These are phyloP conservation scores for Helostoma temminkii DNA, from an alignment of 2,797 vertebrate species.

Conservation along the genomic window DNA sequence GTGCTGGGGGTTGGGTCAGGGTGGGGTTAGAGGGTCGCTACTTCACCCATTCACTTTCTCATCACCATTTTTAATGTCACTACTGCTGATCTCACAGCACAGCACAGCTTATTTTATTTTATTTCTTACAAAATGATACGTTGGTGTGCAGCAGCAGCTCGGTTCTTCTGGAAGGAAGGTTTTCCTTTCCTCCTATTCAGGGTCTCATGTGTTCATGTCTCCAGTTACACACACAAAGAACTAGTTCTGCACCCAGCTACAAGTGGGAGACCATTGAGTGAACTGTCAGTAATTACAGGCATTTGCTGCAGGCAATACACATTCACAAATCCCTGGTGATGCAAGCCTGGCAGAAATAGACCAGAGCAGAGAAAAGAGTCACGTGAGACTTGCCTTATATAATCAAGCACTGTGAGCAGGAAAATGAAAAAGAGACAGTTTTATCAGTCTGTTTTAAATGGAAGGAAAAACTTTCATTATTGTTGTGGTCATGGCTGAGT, in stretches of 20 bases:
- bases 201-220: neutral
- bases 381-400: too few relatives aligned
- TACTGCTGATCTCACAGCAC: neutral
- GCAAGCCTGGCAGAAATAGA: too few relatives aligned
- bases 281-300: neutral
- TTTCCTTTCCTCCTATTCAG: too few relatives aligned
- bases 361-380: neutral
- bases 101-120: too few relatives aligned
- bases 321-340: neutral
- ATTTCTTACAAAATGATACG: neutral
- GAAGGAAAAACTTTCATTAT: too few relatives aligned
- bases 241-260: neutral
- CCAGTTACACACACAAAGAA: neutral
- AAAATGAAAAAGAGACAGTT: too few relatives aligned
- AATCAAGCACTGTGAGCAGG: too few relatives aligned
- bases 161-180: neutral
- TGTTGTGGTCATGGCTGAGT: too few relatives aligned
- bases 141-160: neutral
- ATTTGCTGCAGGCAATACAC: neutral
- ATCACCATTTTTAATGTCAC: too few relatives aligned
- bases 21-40: neutral
- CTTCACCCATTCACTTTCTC: neutral
- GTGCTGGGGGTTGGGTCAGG: too few relatives aligned
- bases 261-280: neutral
- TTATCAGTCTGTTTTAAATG: too few relatives aligned